phyloP scores from a whole-genome alignment of 1,140 invertebrate species.

The Camponotus pennsylvanicus region DNA sequence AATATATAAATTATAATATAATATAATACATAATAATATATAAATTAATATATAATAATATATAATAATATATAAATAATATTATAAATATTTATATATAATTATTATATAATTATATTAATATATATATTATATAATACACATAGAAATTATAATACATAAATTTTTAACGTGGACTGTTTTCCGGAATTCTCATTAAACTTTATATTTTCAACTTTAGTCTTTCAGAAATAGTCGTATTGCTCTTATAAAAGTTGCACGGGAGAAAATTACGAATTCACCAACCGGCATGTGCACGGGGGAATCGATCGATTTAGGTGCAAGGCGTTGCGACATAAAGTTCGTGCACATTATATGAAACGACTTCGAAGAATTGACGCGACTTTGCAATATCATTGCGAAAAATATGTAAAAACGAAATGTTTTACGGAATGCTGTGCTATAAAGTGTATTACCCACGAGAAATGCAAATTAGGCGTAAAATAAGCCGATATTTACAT shows the following conservation, averaged over 20 bases:
- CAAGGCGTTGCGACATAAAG: slow-evolving; percentile 20
- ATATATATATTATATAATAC: no score
- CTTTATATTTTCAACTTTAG: slow-evolving; percentile 15
- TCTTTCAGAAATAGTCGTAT: slow-evolving; percentile 7
- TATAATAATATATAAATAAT: not conserved
- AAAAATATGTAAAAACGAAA: slow-evolving; percentile 7
- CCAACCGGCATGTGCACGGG: not conserved
- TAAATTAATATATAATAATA: not conserved
- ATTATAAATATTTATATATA: no score
- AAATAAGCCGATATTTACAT: slow-evolving; percentile 37
- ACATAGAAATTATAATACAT: not conserved
- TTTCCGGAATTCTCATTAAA: not conserved
- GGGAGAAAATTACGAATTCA: slow-evolving; percentile 33
- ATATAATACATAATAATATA: no score
- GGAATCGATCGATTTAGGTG: slow-evolving; percentile 34
- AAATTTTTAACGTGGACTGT: not conserved
- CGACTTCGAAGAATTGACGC: slow-evolving; percentile 21
- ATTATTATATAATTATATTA: no score
- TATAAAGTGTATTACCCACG: not conserved
- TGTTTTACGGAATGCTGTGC: not conserved
- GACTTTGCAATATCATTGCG: slow-evolving; percentile 35
- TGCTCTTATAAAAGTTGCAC: slow-evolving; percentile 16
- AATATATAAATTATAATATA: no score
- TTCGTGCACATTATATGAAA: slow-evolving; percentile 36
- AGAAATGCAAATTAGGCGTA: slow-evolving; percentile 56